Percentiles rank a stretch among this genome's conserved stretches.
These are phyloP conservation scores for Hipposideros armiger DNA, from an alignment of 2,113 vertebrate genomes.

Conservation along the genomic window DNA sequence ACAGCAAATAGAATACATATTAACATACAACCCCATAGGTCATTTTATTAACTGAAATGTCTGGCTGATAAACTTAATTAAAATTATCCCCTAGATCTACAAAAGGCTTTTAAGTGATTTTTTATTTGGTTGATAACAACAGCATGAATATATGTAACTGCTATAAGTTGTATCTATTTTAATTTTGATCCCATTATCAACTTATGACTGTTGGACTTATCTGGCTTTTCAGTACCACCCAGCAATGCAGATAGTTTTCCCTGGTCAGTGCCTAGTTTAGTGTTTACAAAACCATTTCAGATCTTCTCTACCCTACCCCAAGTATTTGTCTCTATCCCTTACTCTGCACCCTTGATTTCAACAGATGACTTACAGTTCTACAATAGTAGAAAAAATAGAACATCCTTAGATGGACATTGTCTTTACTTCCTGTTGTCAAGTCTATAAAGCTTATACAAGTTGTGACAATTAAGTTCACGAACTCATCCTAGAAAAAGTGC, in stretches of 20 bases:
- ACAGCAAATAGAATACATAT: neutral
- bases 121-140: slow-evolving; percentile 26
- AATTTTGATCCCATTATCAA: neutral
- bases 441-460: neutral
- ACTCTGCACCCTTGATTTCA: neutral
- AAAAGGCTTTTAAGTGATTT: neutral
- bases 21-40: neutral
- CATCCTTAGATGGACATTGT: neutral
- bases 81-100: neutral
- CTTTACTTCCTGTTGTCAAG: neutral
- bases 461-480: too few relatives aligned
- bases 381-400: neutral
- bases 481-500: too few relatives aligned
- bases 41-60: neutral
- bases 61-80: neutral
- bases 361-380: neutral
- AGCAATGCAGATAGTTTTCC: neutral
- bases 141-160: neutral
- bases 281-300: neutral
- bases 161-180: neutral
- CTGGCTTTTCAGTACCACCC: neutral
- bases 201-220: neutral
- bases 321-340: neutral
- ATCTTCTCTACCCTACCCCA: neutral
- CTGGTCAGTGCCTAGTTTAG: neutral